A percentile compares a stretch with the other conserved stretches of the same genome.
phyloP scores from a whole-genome alignment of 2,888 invertebrate genomes.

The Temnothorax ravouxi region DNA sequence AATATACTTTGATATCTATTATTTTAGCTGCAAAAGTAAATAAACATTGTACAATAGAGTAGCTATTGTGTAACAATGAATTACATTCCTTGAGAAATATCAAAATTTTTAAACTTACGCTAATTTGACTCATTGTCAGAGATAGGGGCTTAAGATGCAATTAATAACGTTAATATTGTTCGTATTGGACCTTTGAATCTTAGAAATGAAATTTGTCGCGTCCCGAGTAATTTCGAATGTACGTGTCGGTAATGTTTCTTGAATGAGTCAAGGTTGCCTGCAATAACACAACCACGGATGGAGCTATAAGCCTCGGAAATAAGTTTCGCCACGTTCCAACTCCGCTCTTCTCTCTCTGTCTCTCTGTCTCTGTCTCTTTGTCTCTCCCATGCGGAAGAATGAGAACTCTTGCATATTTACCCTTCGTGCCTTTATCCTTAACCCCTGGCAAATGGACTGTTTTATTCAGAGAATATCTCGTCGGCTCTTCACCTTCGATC shows the following conservation, averaged over 20 bases:
- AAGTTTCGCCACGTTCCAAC: conserved; percentile 67
- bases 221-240: conserved; percentile 59
- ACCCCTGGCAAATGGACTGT: conserved; percentile 74
- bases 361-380: background rate
- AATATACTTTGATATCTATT: background rate
- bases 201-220: conserved; percentile 40
- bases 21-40: background rate
- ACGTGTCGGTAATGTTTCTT: conserved; percentile 63
- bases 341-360: conserved; percentile 6
- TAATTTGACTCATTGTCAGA: background rate
- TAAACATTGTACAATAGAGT: background rate
- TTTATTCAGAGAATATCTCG: conserved; percentile 70
- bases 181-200: conserved; percentile 7
- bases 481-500: conserved; percentile 65
- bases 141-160: background rate
- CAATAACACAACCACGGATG: conserved; percentile 68
- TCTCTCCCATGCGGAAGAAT: background rate
- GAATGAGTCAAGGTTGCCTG: conserved; percentile 63
- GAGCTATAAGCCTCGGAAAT: conserved; percentile 66
- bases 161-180: conserved; percentile 7
- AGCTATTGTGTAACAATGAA: background rate
- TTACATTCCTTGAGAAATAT: background rate
- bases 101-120: background rate
- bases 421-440: conserved; percentile 63
- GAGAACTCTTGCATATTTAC: conserved; percentile 76